Evolutionary conservation across 2,888 invertebrate genomes (phyloP), one percentile per base, ranked within the genome.

Genomic region (Platycheirus rosarum): DNA sequence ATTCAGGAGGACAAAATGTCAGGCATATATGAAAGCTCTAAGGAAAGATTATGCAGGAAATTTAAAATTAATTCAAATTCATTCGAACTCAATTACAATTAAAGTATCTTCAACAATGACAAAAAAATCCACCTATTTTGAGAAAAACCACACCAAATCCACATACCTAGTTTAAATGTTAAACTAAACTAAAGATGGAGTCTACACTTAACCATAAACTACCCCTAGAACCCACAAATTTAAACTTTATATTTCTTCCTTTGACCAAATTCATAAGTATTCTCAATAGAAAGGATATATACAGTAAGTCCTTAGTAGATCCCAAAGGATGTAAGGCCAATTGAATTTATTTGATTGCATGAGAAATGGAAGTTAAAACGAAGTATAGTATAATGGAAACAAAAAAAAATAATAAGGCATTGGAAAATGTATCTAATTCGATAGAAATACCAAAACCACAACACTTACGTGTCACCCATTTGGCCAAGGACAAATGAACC

Each of bases 401-500:
- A 57, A 42, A 84, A 42, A 63, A 68, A 29, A 74, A 75, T 51
- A 8, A 51, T 53, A 62, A 20, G 44, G 40, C 13, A 57, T 57
- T 14, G 32, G 57, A 57, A 69, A 79, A 42, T 32, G 32, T 23
- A 40, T 51, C 51, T 44, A 73, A 44, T 29, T 29, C 35, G 63
- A 75, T 18, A 68, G 49, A 68, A 65, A 71, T 49, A 60, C 70
- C 42, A 74, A 84, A 78, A 57, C 26, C 76, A 78, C 68, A 49
- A 62, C 85, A 88, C 91, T 91, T 90, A 93, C 93, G 89, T 91
- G 87, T 93, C 93, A 68, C 92, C 92, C 85, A 93, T 87, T 87
- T 92, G 92, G 79, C 93, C 92, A 86, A 93, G 92, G 84, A 92
- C 87, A 85, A 93, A 90, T 35, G 92, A 92, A 53, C 93, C 93